These are phyloP conservation scores for Calliopum simillimum DNA, from an alignment of 2,888 invertebrate species.

Conservation along the genomic window DNA sequence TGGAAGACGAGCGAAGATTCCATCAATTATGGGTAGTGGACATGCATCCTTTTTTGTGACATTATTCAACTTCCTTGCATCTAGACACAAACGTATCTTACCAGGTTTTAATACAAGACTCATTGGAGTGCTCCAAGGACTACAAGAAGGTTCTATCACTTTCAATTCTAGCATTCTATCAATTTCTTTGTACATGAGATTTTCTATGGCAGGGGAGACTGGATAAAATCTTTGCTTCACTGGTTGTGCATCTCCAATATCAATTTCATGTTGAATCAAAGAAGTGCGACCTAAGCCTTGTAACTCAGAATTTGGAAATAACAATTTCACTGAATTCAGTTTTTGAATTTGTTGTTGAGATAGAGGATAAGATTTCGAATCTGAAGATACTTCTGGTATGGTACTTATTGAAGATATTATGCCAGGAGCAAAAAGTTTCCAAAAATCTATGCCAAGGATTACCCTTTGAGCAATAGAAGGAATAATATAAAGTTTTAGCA, in stretches of 20 bases:
- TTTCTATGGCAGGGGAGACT: constrained; percentile 34
- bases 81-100: too few relatives aligned
- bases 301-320: constrained; percentile 4
- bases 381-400: neutral
- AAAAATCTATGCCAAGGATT: constrained; percentile 9
- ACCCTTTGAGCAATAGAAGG: neutral
- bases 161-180: neutral
- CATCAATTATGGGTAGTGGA: too few relatives aligned
- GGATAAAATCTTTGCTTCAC: constrained; percentile 39
- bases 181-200: constrained; percentile 28
- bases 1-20: too few relatives aligned
- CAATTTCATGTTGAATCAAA: constrained; percentile 28
- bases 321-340: neutral
- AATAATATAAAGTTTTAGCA: too few relatives aligned
- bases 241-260: constrained; percentile 30
- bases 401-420: neutral
- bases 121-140: too few relatives aligned
- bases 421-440: neutral
- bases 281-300: constrained; percentile 31
- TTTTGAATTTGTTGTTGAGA: neutral
- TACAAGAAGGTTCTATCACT: too few relatives aligned
- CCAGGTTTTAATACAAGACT: too few relatives aligned
- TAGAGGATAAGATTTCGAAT: neutral
- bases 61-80: too few relatives aligned
- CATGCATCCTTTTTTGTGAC: too few relatives aligned